Evolutionary conservation across 2,888 invertebrate genomes (phyloP), one percentile per base, ranked within the genome.

Genomic region (Hyppa rectilinea): DNA sequence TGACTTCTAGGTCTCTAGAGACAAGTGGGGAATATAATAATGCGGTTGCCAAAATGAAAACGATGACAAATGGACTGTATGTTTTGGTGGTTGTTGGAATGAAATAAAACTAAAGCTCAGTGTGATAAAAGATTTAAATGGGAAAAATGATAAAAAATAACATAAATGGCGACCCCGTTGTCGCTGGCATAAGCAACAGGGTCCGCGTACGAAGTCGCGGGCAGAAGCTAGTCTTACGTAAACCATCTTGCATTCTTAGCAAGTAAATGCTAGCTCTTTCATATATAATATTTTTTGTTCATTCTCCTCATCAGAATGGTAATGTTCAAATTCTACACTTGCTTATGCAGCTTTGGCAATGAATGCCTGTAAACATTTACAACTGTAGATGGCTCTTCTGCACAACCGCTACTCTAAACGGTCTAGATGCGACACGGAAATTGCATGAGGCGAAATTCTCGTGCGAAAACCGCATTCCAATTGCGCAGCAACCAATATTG

Each of bases 371-470:
- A 38, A 61, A 74, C n/a, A 53, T 47, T 36, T 53, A 53, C 45
- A 1, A 5, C 29, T 4, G 26, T 49, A 61, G 40, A 71, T 70
- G n/a, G 9, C 23, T 53, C 29, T 47, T 40, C 62, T 62, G 2
- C 47, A 56, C 43, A 45, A 50, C 23, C 34, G 29, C 34, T 38
- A n/a, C 20, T 29, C 7, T 71, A 56, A 78, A 75, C 72, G 67
- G 60, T 60, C 56, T 45, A 40, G 29, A 64, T 56, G 58, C 29
- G 47, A 53, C 23, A 36, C 64, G 78, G 72, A 78, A 75, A 75
- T 78, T 78, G 64, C 64, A 59, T 53, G 63, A 64, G 40, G 58
- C 40, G 43, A 75, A 75, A 78, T 64, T 77, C 77, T 59, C 17
- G 36, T 26, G 64, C 49, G 64, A 53, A 53, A 36, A 71, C 78